Evolutionary conservation across 2,888 invertebrate genomes (phyloP), one percentile per base, ranked within the genome.

Genomic region (Rotaria macrura): DNA sequence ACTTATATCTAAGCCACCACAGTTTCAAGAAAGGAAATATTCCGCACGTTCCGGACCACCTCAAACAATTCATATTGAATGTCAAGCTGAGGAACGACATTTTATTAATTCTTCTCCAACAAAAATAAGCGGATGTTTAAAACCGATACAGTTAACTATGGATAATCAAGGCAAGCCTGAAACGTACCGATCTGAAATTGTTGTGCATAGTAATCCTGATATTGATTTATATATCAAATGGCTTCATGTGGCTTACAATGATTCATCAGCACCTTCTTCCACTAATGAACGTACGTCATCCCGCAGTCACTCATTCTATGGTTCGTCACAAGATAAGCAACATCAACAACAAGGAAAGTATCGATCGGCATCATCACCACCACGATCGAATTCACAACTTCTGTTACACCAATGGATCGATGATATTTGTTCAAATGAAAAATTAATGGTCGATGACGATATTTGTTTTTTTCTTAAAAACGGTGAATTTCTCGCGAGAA

Each of bases 371-470:
- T 23, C 43, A 43, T 43, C 43, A 43, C 79, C 79, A 40, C 43
- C 49, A 49, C 14, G 79, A 25, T 43, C 79, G 23, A 25, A 43
- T 43, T 79, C 79, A 5, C 43, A 79, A 79, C 10, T 14, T 4
- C 23, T 43, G 10, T n/a, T 79, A 43, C 79, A 79, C 43, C 79
- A 79, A 79, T 79, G 79, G 79, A 79, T 79, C n/a, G 79, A 79
- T 43, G 43, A 79, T 43, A 79, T 79, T 43, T 79, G 43, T 79
- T 43, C 40, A 7, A 25, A 79, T 79, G 79, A 79, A 79, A 43
- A 40, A 43, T 43, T 79, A 25, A 38, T 79, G 43, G 2, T 10
- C 3, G 14, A 79, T n/a, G 79, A 79, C 25, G 43, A 79, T 79
- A 79, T 79, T 43, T 40, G 40, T 25, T 79, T 79, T 79, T 79